Conservation (phyloP, 2,888 invertebrate species). For the Campoplex capitator region DNA sequence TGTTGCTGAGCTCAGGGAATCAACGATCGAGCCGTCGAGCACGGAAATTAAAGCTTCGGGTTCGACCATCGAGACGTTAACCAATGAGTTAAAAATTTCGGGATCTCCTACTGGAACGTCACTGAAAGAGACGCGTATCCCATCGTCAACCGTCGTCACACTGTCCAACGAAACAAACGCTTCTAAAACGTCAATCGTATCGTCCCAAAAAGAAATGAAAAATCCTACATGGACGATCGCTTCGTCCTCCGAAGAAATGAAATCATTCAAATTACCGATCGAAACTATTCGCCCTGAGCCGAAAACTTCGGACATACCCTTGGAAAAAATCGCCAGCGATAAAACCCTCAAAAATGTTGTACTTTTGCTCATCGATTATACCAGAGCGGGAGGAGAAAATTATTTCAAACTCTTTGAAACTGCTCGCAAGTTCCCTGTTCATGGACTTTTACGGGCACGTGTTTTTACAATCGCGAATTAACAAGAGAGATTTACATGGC, state of each 20-base stretch:
- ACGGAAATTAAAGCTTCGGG: not conserved
- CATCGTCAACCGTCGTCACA: not conserved
- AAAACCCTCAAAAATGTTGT: conserved; percentile 71
- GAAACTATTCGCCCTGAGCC: not conserved
- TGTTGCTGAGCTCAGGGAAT: not conserved
- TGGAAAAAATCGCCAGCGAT: conserved; percentile 15
- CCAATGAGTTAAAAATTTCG: not conserved
- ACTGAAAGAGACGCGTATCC: not conserved
- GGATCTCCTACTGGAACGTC: not conserved
- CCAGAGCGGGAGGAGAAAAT: conserved; percentile 33
- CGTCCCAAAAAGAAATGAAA: not conserved
- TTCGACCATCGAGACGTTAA: conserved; percentile 1
- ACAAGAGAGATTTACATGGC: not conserved
- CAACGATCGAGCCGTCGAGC: not conserved
- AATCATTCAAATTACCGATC: conserved; percentile 10
- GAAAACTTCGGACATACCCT: conserved; percentile 10
- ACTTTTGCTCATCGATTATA: conserved; percentile 71
- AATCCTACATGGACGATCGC: conserved; percentile 20
- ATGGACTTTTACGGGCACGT: conserved; percentile 74
- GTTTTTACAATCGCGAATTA: not conserved
- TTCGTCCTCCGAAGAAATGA: not conserved
- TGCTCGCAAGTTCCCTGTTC: conserved; percentile 68
- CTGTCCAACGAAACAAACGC: not conserved
- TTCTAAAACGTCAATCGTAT: not conserved
- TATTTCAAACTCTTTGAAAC: conserved; percentile 50